A percentile compares a stretch with the other conserved stretches of the same genome.
Conservation (phyloP, 2,888 invertebrate species). For the Drosophila helvetica region DNA sequence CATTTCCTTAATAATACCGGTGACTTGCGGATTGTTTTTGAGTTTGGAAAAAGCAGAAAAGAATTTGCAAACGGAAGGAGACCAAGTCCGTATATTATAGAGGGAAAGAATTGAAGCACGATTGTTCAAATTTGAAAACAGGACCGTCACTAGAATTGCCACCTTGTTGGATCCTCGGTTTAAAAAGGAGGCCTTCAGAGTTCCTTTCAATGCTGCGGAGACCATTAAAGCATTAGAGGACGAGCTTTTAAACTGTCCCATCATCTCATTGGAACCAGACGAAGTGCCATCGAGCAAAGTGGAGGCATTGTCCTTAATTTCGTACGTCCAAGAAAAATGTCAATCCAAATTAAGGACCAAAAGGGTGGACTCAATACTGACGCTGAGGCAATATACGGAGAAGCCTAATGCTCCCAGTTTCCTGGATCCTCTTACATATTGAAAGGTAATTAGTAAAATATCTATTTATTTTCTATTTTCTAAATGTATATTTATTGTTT, state of each 20-base stretch:
- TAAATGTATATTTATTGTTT: too few species aligned
- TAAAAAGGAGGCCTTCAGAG: slow-evolving; percentile 6
- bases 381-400: too few species aligned
- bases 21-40: too few species aligned
- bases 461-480: too few species aligned
- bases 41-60: not conserved
- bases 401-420: too few species aligned
- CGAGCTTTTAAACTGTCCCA: not conserved
- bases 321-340: slow-evolving; percentile 1
- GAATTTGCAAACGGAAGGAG: slow-evolving; percentile 4
- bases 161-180: slow-evolving; percentile 7
- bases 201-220: slow-evolving; percentile 3
- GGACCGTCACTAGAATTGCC: not conserved
- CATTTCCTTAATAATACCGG: too few species aligned
- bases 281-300: too few species aligned
- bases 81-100: not conserved
- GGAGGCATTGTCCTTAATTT: not conserved
- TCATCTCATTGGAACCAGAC: too few species aligned
- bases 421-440: too few species aligned
- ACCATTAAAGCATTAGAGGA: slow-evolving; percentile 3
- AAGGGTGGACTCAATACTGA: too few species aligned
- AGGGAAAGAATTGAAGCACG: not conserved
- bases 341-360: too few species aligned
- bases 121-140: slow-evolving; percentile 1
- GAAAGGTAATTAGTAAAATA: too few species aligned